These are phyloP conservation scores for Oopsacas minuta DNA, from an alignment of 37 sponge, comb jelly and placozoan genomes.

Conservation along the genomic window DNA sequence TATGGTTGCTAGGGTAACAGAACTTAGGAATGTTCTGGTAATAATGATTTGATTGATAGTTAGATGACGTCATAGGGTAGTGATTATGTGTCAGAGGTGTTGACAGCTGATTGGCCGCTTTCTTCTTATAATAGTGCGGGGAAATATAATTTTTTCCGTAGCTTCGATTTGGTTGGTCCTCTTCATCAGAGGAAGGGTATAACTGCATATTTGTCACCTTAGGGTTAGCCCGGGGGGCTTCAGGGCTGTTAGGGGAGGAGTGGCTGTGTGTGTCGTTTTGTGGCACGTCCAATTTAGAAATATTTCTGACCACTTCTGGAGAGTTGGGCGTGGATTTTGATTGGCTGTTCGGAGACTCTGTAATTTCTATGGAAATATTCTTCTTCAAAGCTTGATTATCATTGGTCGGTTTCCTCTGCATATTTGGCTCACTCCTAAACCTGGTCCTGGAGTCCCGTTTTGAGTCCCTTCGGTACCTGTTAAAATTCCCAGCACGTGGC, in stretches of 20 bases:
- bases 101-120: background rate
- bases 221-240: background rate
- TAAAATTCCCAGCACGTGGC: background rate
- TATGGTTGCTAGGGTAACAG: background rate
- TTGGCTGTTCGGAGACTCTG: background rate
- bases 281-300: background rate
- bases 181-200: background rate
- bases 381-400: background rate
- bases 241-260: background rate
- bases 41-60: background rate
- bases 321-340: constrained; percentile 14
- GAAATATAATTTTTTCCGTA: background rate
- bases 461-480: background rate
- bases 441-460: background rate
- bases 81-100: background rate
- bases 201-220: background rate
- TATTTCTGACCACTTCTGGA: background rate
- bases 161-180: background rate
- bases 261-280: background rate
- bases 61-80: background rate
- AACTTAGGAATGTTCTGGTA: background rate
- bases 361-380: background rate
- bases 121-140: background rate
- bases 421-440: background rate
- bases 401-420: background rate